A percentile compares a stretch with the other conserved stretches of the same genome.
Conservation (phyloP, 1,140 invertebrate species). For the Dufourea novaeangliae region DNA sequence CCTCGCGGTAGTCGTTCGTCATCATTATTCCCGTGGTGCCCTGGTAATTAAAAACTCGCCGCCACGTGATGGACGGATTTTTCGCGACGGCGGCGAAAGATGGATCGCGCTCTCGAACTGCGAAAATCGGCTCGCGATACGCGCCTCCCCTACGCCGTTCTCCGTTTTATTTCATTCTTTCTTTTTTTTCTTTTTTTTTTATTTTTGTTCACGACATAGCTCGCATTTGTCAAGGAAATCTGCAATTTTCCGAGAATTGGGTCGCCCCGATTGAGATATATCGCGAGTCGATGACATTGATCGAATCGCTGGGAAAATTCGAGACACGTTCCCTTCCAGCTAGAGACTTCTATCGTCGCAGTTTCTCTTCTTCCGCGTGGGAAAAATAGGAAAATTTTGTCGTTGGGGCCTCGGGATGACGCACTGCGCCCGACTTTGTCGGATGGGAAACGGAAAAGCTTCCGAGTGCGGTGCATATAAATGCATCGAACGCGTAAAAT, state of each 20-base stretch:
- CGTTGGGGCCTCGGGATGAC: neutral
- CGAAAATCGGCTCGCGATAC: conserved; percentile 6
- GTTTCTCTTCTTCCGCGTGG: neutral
- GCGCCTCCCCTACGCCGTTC: neutral
- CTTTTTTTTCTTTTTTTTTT: neutral
- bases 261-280: conserved; percentile 35
- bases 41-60: conserved; percentile 55
- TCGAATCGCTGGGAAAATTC: conserved; percentile 17
- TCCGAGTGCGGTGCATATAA: neutral
- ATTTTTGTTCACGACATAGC: neutral
- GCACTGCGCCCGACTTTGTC: neutral
- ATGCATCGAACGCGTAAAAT: neutral
- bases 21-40: conserved; percentile 45
- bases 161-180: no score
- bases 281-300: conserved; percentile 29
- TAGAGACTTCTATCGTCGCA: neutral
- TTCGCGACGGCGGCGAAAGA: conserved; percentile 20
- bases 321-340: conserved; percentile 17
- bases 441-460: neutral
- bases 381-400: neutral
- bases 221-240: conserved; percentile 21
- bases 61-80: conserved; percentile 51
- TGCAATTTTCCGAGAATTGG: conserved; percentile 27
- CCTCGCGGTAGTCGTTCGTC: conserved; percentile 49
- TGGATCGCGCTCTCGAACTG: conserved; percentile 11